Conservation (phyloP, 2,888 invertebrate genomes). For the Petrolisthes cinctipes region DNA sequence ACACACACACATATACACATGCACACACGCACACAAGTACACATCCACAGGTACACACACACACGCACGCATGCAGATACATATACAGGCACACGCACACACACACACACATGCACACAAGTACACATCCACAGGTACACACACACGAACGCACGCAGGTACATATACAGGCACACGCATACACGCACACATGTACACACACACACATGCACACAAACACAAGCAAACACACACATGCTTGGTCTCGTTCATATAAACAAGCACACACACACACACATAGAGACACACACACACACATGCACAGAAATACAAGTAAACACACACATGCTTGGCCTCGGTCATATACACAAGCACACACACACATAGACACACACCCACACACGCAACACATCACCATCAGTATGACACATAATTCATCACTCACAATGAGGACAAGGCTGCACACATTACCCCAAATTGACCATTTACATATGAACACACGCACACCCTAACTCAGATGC, state of each 20-base stretch:
- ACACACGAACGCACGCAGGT: conserved; percentile 19
- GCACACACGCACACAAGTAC: not conserved
- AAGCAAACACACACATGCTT: not conserved
- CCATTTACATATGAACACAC: no score
- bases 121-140: not conserved
- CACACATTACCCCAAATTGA: no score
- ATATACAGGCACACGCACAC: conserved; percentile 31
- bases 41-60: conserved; percentile 22
- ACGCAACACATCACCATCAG: not conserved
- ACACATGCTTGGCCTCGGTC: no score
- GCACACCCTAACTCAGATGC: not conserved
- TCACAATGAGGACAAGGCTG: no score
- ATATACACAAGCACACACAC: conserved; percentile 20
- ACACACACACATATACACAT: not conserved
- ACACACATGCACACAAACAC: conserved; percentile 24
- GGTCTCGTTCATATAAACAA: not conserved
- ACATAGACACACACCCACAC: not conserved
- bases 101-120: conserved; percentile 30
- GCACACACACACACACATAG: conserved; percentile 22
- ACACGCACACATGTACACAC: conserved; percentile 25
- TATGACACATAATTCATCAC: no score
- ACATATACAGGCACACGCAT: conserved; percentile 28
- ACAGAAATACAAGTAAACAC: conserved; percentile 3
- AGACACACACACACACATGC: conserved; percentile 32
- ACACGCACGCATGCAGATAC: conserved; percentile 19